Evolutionary conservation across 2,797 vertebrate genomes (phyloP), one percentile per base, ranked within the genome.

Genomic region (Centroberyx gerrardi): DNA sequence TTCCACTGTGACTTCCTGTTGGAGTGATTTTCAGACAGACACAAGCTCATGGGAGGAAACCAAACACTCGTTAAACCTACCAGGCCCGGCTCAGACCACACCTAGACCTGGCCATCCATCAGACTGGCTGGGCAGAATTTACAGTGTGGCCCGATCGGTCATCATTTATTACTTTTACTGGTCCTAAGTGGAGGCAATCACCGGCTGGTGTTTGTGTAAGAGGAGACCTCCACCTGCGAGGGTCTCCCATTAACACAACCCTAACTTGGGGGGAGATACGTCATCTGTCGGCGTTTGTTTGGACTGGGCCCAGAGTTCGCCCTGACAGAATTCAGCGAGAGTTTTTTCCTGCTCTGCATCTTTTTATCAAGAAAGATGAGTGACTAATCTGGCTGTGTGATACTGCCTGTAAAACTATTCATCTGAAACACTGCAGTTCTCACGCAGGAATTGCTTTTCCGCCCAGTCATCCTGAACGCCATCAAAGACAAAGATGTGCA

Each of bases 91-190:
- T 87, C 78, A 83, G 90, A 90, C 88, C 85, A 91, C 86, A 88
- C 87, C 89, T 81, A 81, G 81, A 80, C 87, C 79, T 67, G 81
- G 81, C 89, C 72, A 93, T 94, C 88, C 89, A 92, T 93, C 92
- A 93, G 87, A 74, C 75, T 72, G 82, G 87, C 87, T 83, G 76
- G 68, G 86, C 89, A 87, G 87, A 88, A 93, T 95, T 94, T 94
- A 93, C 90, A 92, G 89, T 91, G 87, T 79, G 87, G 92, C 83
- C 90, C 79, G 86, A 94, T 93, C 89, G 88, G 90, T 91, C 92
- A 91, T 93, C 91, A 94, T 94, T 92, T 92, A 92, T 94, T 93
- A 93, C 90, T 92, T 94, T 94, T 94, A 94, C 92, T 90, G 90
- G 91, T 85, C 89, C 89, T 92, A 85, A 89, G 90, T 90, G 88